These are phyloP conservation scores for Microctenopoma lineatum DNA, from an alignment of 2,797 vertebrate species.

Conservation along the genomic window DNA sequence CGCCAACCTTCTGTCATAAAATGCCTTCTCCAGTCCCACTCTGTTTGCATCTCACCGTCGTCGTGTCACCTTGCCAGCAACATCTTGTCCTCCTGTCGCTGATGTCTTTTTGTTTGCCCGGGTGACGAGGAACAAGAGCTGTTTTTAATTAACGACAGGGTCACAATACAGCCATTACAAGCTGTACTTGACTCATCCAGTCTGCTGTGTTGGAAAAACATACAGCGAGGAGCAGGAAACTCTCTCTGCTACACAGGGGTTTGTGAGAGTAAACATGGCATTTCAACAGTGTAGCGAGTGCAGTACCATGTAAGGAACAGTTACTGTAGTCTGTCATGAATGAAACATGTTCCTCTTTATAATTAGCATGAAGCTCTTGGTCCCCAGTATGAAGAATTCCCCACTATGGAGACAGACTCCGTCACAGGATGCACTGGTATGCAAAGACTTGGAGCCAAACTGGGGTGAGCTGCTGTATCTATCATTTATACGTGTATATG, in stretches of 20 bases:
- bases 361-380: constrained; percentile 87
- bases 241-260: constrained; percentile 13
- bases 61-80: not conserved
- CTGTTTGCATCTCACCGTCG: constrained; percentile 13
- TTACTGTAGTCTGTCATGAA: constrained; percentile 40
- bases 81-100: constrained; percentile 35
- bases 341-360: constrained; percentile 62
- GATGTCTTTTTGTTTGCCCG: constrained; percentile 31
- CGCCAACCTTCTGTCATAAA: not conserved
- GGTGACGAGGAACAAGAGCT: constrained; percentile 28
- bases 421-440: constrained; percentile 90
- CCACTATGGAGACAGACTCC: constrained; percentile 89
- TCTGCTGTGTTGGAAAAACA: constrained; percentile 12
- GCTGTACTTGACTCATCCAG: constrained; percentile 44
- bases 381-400: constrained; percentile 93
- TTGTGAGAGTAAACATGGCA: constrained; percentile 20
- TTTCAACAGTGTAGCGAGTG: constrained; percentile 12
- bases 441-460: constrained; percentile 94
- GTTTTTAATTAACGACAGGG: constrained; percentile 47
- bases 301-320: constrained; percentile 22
- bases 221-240: not conserved
- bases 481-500: not conserved
- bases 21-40: not conserved
- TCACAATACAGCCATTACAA: constrained; percentile 30
- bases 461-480: constrained; percentile 86